These are phyloP conservation scores for Polyommatus iphigenia DNA, from an alignment of 2,888 invertebrate species.

Conservation along the genomic window DNA sequence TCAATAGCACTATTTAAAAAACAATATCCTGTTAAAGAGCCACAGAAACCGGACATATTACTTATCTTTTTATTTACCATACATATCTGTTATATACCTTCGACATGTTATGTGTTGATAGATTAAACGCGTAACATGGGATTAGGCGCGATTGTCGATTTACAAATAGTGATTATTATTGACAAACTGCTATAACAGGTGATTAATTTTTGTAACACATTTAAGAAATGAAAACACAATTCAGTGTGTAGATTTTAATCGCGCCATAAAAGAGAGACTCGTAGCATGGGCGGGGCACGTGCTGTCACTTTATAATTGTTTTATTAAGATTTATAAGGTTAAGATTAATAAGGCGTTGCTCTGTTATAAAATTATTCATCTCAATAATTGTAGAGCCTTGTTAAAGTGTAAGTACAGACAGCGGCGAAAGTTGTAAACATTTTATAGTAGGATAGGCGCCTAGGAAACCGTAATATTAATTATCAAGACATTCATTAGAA, in stretches of 20 bases:
- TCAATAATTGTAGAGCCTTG: conserved; percentile 24
- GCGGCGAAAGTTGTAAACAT: not conserved
- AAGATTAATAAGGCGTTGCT: conserved; percentile 18
- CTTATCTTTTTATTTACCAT: too few species aligned
- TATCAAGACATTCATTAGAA: too few species aligned
- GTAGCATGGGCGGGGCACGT: not conserved
- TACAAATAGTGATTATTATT: not conserved
- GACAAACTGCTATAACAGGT: conserved; percentile 1
- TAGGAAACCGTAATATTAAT: not conserved
- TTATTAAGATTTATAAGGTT: conserved; percentile 25
- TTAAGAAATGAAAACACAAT: conserved; percentile 13
- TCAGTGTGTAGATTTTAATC: not conserved
- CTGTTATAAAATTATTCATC: conserved; percentile 27
- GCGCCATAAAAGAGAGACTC: conserved; percentile 5
- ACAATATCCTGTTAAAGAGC: too few species aligned
- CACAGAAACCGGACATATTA: too few species aligned
- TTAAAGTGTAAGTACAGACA: conserved; percentile 10
- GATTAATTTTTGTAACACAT: conserved; percentile 4
- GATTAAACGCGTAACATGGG: not conserved
- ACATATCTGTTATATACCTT: too few species aligned
- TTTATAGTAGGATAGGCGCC: not conserved
- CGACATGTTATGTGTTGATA: not conserved
- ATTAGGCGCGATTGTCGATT: not conserved
- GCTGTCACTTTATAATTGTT: not conserved
- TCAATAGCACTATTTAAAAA: too few species aligned